Base-by-base conservation (phyloP, 2,888 invertebrate species). In the Matsumyia berberina region DNA sequence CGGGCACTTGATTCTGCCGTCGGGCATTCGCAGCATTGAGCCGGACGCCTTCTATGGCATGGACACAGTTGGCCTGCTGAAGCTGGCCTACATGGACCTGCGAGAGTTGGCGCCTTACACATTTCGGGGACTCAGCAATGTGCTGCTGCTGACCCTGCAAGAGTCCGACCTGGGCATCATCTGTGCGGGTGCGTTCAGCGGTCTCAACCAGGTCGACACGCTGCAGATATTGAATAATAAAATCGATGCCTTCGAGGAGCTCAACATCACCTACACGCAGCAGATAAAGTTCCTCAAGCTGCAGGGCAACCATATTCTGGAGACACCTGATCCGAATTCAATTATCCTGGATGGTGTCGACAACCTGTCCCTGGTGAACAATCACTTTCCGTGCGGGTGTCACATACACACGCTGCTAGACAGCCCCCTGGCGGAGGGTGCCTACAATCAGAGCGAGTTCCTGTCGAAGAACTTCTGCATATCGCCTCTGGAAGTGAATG, bases 371-470 rank as follows among this genome's bases (percentile, higher is more conserved):
- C 95, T 96, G 88, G 93, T 94, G 74, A 94, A 95, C 58, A 97
- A 97, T 91, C 96, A 96, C 89, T 95, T 97, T 90, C 97, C 97
- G 1, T 97, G 97, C 91, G 96, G 97, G 91, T 97, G 97, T 89
- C 96, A 96, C 88, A 93, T 95, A 58, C 95, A 96, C 89, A 94
- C 95, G 74, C 93, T 97, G 35, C 92, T 96, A 67, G 94, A 95
- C 72, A 96, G 96, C 85, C 95, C 96, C 39, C 92, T 97, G 86
- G 95, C 95, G 19, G 94, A 95, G 89, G 94, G 94, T 29, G 94
- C 94, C 82, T 91, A 93, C 87, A 92, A 93, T 51, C 92, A 92
- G 60, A 91, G 92, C 77, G 94, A 95, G 78, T 96, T 96, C 89
- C 93, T 95, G 80, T 93, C 94, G 74, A 95, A 94, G 88, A 97